phyloP scores from a whole-genome alignment of 2,888 invertebrate species.

The Zootermopsis nevadensis region DNA sequence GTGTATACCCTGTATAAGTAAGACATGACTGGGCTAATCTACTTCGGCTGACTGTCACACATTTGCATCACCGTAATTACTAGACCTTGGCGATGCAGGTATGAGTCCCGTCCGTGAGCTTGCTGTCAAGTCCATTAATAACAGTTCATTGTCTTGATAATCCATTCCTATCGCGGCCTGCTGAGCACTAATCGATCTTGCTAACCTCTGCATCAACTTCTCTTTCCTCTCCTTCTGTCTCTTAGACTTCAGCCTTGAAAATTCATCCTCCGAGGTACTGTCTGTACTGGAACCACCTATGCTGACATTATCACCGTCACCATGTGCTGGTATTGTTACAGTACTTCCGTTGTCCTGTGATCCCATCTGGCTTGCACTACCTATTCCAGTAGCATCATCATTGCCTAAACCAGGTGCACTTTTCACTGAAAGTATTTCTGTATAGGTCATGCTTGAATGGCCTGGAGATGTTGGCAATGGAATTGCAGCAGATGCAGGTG shows the following conservation, averaged over 20 bases:
- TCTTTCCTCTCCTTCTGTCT: conserved; percentile 77
- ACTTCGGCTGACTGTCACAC: conserved; percentile 36
- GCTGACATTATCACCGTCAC: conserved; percentile 60
- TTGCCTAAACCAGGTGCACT: conserved; percentile 47
- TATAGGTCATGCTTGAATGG: conserved; percentile 53
- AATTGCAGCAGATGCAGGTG: conserved; percentile 52
- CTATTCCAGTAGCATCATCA: conserved; percentile 18
- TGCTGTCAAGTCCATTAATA: conserved; percentile 52
- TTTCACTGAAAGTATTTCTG: conserved; percentile 55
- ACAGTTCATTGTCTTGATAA: conserved; percentile 50
- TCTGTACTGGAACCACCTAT: conserved; percentile 61
- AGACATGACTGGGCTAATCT: neutral
- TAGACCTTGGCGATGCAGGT: conserved; percentile 43
- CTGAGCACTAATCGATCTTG: conserved; percentile 70
- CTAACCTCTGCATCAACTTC: conserved; percentile 71
- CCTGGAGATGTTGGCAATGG: conserved; percentile 54
- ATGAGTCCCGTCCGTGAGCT: conserved; percentile 50
- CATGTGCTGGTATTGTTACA: conserved; percentile 30
- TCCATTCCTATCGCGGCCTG: conserved; percentile 58
- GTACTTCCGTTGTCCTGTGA: conserved; percentile 40
- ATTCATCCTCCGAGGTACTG: conserved; percentile 70
- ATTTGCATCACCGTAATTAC: conserved; percentile 46
- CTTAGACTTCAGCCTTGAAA: conserved; percentile 74
- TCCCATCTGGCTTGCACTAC: conserved; percentile 17
- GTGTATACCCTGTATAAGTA: too few species aligned